phyloP scores from a whole-genome alignment of 2,888 invertebrate genomes.

The Stenotaenia linearis region DNA sequence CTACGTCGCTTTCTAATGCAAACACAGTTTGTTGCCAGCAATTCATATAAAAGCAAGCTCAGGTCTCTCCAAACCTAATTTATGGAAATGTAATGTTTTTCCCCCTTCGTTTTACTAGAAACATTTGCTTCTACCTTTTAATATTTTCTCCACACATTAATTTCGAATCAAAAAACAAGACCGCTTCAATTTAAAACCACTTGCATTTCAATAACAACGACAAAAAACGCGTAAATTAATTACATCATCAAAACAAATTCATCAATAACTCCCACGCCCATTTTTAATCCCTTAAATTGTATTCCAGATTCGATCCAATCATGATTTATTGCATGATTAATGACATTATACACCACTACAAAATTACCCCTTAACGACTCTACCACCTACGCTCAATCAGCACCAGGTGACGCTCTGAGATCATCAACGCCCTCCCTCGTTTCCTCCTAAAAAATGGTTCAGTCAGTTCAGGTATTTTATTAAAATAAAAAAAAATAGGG shows the following conservation, averaged over 20 bases:
- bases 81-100: conserved; percentile 22
- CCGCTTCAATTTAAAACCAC: background rate
- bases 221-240: background rate
- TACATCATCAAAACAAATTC: conserved; percentile 18
- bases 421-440: background rate
- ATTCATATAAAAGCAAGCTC: conserved; percentile 24
- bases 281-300: conserved; percentile 13
- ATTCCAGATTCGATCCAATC: conserved; percentile 5
- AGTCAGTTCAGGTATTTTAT: background rate
- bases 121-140: conserved; percentile 4
- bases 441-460: background rate
- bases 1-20: conserved; percentile 19
- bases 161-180: background rate
- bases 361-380: conserved; percentile 26
- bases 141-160: conserved; percentile 4
- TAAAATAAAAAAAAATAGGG: background rate
- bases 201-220: background rate
- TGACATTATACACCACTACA: conserved; percentile 14
- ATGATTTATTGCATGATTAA: conserved; percentile 28
- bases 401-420: conserved; percentile 20
- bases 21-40: conserved; percentile 22
- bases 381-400: conserved; percentile 24
- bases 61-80: conserved; percentile 26
- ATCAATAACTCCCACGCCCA: background rate
- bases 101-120: background rate